Evolutionary conservation across 2,113 vertebrate species (phyloP).

Genomic region (Clupea harengus): DNA sequence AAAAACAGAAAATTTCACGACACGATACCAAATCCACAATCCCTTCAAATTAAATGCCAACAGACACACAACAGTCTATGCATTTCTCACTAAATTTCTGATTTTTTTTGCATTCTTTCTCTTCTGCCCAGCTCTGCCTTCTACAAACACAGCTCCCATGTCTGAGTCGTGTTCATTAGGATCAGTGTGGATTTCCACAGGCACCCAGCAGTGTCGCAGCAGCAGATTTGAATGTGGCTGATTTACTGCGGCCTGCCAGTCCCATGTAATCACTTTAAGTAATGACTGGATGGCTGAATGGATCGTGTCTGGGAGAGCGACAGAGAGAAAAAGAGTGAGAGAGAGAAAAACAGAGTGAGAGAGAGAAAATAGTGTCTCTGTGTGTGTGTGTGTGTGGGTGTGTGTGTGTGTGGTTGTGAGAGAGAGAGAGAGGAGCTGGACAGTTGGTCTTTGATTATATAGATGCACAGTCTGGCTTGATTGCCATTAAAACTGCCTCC

Average conservation of each 20-base stretch:
- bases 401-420: not conserved
- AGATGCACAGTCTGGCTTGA: slow-evolving; percentile 16
- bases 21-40: not conserved
- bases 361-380: not conserved
- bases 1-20: not conserved
- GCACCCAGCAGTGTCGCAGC: not conserved
- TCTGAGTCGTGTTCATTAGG: not conserved
- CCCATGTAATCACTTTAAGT: slow-evolving; percentile 19
- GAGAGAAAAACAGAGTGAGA: not conserved
- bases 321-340: not conserved
- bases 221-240: slow-evolving; percentile 6
- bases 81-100: not conserved
- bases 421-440: not conserved
- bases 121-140: not conserved
- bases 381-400: not conserved
- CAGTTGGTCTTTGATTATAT: slow-evolving; percentile 13
- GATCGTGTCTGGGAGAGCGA: not conserved
- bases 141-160: slow-evolving; percentile 7
- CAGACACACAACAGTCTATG: not conserved
- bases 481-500: slow-evolving; percentile 2
- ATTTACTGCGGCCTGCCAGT: slow-evolving; percentile 14
- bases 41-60: not conserved
- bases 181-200: not conserved
- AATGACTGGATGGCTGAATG: slow-evolving; percentile 1
- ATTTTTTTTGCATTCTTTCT: not conserved